Percentiles rank a stretch among this genome's conserved stretches.
phyloP scores from a whole-genome alignment of 2,113 vertebrate genomes.

The Cariama cristata region DNA sequence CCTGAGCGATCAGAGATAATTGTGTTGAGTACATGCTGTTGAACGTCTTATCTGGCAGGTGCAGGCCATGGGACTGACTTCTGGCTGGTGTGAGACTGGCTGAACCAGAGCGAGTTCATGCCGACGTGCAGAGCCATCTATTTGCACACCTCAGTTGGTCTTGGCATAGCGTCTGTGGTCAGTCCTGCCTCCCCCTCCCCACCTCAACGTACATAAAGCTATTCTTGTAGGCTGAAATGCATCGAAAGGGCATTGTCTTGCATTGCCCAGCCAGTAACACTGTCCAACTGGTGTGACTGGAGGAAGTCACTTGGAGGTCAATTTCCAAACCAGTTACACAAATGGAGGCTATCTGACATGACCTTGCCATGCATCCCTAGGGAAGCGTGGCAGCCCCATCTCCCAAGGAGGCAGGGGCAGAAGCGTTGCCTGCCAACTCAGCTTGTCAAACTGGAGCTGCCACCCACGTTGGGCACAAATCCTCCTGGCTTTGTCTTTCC shows the following conservation, averaged over 20 bases:
- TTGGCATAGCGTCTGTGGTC: neutral
- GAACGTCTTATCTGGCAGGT: neutral
- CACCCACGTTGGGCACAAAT: neutral
- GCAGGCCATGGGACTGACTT: neutral
- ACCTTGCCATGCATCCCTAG: neutral
- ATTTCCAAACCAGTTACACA: neutral
- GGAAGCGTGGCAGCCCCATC: neutral
- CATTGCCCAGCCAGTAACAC: fast-evolving
- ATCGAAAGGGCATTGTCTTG: neutral
- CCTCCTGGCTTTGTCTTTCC: neutral
- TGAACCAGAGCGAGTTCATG: fast-evolving
- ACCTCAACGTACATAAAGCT: neutral
- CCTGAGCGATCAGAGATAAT: fast-evolving
- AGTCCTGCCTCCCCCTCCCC: neutral
- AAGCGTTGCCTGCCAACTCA: neutral
- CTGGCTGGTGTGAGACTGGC: neutral
- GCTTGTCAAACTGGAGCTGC: neutral
- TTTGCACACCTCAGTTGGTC: neutral
- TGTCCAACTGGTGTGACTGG: neutral
- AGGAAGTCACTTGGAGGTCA: neutral
- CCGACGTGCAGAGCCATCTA: neutral
- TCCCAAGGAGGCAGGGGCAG: neutral
- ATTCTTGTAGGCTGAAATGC: neutral
- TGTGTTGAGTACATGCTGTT: neutral
- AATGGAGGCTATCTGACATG: neutral